A percentile compares a stretch with the other conserved stretches of the same genome.
Evolutionary conservation across 2,888 invertebrate genomes (phyloP).

Genomic region (Polymixis lichenea): DNA sequence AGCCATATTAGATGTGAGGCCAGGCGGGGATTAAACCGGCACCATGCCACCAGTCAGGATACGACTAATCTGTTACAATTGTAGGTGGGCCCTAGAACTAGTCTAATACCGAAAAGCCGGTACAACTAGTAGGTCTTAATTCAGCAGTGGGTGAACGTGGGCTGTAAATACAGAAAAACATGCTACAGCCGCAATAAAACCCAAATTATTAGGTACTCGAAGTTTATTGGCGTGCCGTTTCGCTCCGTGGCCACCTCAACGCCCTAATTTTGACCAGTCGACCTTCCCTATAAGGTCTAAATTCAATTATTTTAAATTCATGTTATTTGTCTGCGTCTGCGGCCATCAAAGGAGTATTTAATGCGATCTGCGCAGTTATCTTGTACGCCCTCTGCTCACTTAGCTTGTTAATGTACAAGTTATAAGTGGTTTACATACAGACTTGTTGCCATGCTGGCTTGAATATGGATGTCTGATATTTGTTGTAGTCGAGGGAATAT

Average conservation of each 20-base stretch:
- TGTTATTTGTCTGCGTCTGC: constrained; percentile 50
- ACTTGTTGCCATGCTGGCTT: constrained; percentile 44
- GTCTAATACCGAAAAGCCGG: constrained; percentile 23
- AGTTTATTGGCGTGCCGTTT: constrained; percentile 34
- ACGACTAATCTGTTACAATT: constrained; percentile 22
- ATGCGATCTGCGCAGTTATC: constrained; percentile 61
- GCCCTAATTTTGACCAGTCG: constrained; percentile 51
- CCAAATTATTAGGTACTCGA: constrained; percentile 40
- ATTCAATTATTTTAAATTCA: constrained; percentile 57
- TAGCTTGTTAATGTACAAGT: constrained; percentile 51
- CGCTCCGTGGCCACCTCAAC: constrained; percentile 24
- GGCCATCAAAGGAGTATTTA: constrained; percentile 64
- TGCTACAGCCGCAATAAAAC: constrained; percentile 37
- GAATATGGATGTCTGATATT: constrained; percentile 7
- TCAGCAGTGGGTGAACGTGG: constrained; percentile 44
- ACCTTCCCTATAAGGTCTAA: constrained; percentile 58
- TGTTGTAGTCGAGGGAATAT: constrained; percentile 7
- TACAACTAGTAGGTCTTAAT: constrained; percentile 23
- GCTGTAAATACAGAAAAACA: constrained; percentile 36
- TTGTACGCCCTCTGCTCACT: constrained; percentile 60
- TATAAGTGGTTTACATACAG: constrained; percentile 55
- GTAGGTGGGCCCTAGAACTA: constrained; percentile 36
- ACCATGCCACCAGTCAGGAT: constrained; percentile 31
- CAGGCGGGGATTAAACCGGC: constrained; percentile 21
- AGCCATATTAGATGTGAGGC: constrained; percentile 40